Evolutionary conservation across 2,797 vertebrate species (phyloP).

Genomic region (Semaprochilodus insignis): DNA sequence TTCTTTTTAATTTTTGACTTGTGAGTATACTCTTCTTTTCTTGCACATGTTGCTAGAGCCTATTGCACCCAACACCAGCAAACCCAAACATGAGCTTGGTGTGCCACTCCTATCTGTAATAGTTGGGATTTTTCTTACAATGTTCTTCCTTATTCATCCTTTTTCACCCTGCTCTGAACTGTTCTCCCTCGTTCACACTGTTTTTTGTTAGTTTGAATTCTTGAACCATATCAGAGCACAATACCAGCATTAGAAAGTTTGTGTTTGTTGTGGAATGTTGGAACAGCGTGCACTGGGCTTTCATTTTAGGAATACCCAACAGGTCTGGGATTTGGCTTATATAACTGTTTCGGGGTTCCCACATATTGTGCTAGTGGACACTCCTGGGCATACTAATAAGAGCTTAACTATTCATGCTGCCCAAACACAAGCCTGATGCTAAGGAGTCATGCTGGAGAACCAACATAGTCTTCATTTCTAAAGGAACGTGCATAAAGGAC

Average conservation of each 20-base stretch:
- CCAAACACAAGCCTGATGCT: not conserved
- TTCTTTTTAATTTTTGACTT: conserved; percentile 98
- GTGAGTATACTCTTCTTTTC: conserved; percentile 80
- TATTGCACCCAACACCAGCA: not conserved
- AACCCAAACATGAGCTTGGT: not conserved
- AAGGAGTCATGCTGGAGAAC: not conserved
- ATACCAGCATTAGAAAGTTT: not conserved
- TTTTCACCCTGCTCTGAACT: too few relatives aligned
- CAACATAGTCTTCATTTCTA: conserved; percentile 1
- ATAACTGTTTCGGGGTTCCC: not conserved
- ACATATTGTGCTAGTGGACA: conserved; percentile 20
- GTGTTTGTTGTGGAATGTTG: not conserved
- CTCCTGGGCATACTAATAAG: conserved; percentile 26
- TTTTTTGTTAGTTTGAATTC: not conserved
- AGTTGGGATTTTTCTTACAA: too few relatives aligned
- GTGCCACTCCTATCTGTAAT: not conserved
- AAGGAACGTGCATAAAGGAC: conserved; percentile 9
- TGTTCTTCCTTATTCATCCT: too few relatives aligned
- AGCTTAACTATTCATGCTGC: conserved; percentile 28
- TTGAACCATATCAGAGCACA: not conserved
- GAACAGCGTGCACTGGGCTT: not conserved
- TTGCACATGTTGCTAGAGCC: not conserved
- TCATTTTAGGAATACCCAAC: not conserved
- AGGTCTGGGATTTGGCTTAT: not conserved
- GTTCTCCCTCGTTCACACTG: not conserved